Base-by-base conservation (phyloP, 2,113 vertebrate genomes). In the Lucifuga dentata region DNA sequence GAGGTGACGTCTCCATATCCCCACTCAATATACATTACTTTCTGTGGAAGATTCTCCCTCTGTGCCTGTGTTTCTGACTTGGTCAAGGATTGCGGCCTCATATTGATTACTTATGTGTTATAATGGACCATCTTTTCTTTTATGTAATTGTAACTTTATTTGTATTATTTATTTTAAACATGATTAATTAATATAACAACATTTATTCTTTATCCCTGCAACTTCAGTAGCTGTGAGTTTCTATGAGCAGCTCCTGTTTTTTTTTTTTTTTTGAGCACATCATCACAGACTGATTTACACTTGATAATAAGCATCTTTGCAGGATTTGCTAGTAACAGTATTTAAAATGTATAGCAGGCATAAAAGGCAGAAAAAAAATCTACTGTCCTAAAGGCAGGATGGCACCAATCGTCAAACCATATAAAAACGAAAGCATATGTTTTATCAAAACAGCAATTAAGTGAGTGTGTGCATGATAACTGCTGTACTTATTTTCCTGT, bases 1-100 rank as follows among this genome's bases (percentile, higher is more conserved):
- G 58, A 69, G 50, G 32, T 40, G 58, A 76, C 15, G 11, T 48
- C 17, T 60, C 60, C 35, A 8, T 51, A 52, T 74, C 58, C 46
- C 46, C n/a, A 35, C 59, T 33, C 62, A 80, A 29, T 68, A 59
- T 48, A 65, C 43, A 33, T 46, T 46, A 23, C 52, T 51, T 11
- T 26, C 38, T 56, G 29, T 19, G 44, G n/a, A 1, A 76, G 33
- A 67, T 20, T 11, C 19, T 39, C 8, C 15, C 16, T 2, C 32
- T 48, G 11, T 41, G 8, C 11, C 17, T 11, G 7, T 45, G 11
- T 21, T 13, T 53, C 40, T 48, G 41, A 38, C 0, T 29, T 5
- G 3, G 7, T n/a, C n/a, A n/a, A n/a, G n/a, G n/a, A n/a, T n/a
- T n/a, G n/a, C n/a, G n/a, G n/a, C n/a, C n/a, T n/a, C n/a, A n/a